Evolutionary conservation across 2,888 invertebrate genomes (phyloP).

Genomic region (Hirtodrosophila alboralis): DNA sequence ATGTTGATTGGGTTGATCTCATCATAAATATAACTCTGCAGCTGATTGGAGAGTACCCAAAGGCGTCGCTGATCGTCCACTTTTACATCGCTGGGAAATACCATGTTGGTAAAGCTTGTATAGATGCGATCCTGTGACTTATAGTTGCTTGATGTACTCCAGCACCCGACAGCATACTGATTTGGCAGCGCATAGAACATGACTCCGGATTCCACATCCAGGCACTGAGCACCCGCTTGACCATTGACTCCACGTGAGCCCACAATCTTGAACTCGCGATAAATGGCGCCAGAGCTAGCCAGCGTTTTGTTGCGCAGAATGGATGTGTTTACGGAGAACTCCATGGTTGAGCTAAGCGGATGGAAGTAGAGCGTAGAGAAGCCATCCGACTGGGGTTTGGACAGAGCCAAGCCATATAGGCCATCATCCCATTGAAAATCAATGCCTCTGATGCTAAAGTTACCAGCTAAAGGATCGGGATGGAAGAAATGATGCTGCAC

Average conservation of each 20-base stretch:
- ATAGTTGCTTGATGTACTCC: slow-evolving; percentile 89
- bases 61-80: slow-evolving; percentile 89
- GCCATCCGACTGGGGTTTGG: slow-evolving; percentile 87
- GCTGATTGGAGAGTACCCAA: slow-evolving; percentile 90
- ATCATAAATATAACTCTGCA: slow-evolving; percentile 89
- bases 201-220: slow-evolving; percentile 89
- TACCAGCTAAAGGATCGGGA: slow-evolving; percentile 89
- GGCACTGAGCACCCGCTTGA: slow-evolving; percentile 90
- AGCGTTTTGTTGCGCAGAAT: slow-evolving; percentile 87
- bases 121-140: slow-evolving; percentile 90
- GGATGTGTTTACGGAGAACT: slow-evolving; percentile 90
- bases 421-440: slow-evolving; percentile 91
- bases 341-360: slow-evolving; percentile 90
- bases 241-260: slow-evolving; percentile 89
- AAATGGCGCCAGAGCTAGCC: slow-evolving; percentile 85
- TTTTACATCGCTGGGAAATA: slow-evolving; percentile 91
- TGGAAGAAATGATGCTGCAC: slow-evolving; percentile 89
- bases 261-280: slow-evolving; percentile 87
- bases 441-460: slow-evolving; percentile 89
- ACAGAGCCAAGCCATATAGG: slow-evolving; percentile 89
- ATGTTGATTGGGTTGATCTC: slow-evolving; percentile 87
- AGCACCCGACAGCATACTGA: slow-evolving; percentile 91
- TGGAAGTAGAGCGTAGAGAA: slow-evolving; percentile 91
- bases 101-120: slow-evolving; percentile 89
- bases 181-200: slow-evolving; percentile 91